These are phyloP conservation scores for Therioaphis trifolii DNA, from an alignment of 2,888 invertebrate species.

Conservation along the genomic window DNA sequence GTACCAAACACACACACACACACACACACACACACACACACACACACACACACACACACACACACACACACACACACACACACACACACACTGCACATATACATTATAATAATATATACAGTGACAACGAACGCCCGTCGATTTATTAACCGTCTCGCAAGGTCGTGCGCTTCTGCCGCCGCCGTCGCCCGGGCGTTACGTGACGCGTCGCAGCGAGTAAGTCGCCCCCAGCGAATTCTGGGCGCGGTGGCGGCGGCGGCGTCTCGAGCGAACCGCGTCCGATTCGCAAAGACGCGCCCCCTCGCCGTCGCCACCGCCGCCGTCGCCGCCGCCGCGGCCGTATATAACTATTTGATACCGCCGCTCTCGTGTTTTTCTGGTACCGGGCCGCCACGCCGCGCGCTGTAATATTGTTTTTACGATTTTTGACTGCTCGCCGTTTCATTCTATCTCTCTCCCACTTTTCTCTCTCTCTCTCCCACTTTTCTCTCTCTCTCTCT, in stretches of 20 bases:
- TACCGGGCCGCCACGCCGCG: not conserved
- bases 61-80: not conserved
- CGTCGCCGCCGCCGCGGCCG: not conserved
- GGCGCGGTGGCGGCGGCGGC: not conserved
- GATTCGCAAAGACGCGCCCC: slow-evolving; percentile 9
- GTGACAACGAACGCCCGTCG: slow-evolving; percentile 16
- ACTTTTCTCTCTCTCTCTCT: too few species aligned
- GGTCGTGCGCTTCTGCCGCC: not conserved
- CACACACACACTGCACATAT: not conserved
- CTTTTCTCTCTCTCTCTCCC: not conserved
- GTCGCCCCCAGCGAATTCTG: not conserved
- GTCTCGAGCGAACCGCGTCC: slow-evolving; percentile 8
- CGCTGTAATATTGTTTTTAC: slow-evolving; percentile 1
- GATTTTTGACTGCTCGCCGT: not conserved
- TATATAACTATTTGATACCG: not conserved
- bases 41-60: not conserved
- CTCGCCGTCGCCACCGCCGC: not conserved
- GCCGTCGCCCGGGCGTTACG: not conserved
- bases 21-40: not conserved
- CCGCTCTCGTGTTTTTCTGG: not conserved
- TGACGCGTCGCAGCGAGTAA: slow-evolving; percentile 1
- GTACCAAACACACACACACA: not conserved
- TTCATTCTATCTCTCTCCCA: not conserved
- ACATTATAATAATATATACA: not conserved
- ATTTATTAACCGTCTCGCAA: slow-evolving; percentile 32